These are phyloP conservation scores for Diorhabda carinulata DNA, from an alignment of 1,140 invertebrate genomes.

Conservation along the genomic window DNA sequence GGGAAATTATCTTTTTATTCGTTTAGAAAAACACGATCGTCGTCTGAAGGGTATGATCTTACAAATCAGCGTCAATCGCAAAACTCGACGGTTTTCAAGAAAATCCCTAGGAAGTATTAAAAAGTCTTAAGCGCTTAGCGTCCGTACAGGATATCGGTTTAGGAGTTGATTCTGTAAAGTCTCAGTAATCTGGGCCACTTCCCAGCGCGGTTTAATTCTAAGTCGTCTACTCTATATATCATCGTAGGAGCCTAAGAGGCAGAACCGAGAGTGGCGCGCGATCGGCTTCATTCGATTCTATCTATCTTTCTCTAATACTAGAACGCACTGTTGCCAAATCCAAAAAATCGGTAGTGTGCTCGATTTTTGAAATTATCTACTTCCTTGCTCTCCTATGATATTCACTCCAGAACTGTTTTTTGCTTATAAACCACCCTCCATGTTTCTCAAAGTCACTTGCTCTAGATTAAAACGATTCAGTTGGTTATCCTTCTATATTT, in stretches of 20 bases:
- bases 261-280: constrained; percentile 30
- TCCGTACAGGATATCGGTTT: constrained; percentile 43
- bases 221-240: constrained; percentile 65
- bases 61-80: constrained; percentile 44
- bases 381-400: too few relatives aligned
- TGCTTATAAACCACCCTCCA: too few relatives aligned
- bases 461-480: too few relatives aligned
- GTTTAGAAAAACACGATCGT: constrained; percentile 24
- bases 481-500: too few relatives aligned
- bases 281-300: constrained; percentile 31
- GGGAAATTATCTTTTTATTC: background rate
- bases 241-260: constrained; percentile 45
- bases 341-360: too few relatives aligned
- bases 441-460: too few relatives aligned
- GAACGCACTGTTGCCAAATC: constrained; percentile 4
- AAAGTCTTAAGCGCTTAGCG: constrained; percentile 50
- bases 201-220: constrained; percentile 64
- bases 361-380: too few relatives aligned
- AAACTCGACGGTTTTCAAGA: constrained; percentile 38
- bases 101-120: constrained; percentile 50
- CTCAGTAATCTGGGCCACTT: constrained; percentile 64
- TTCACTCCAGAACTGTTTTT: too few relatives aligned
- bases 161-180: constrained; percentile 48
- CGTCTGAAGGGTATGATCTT: constrained; percentile 37
- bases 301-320: constrained; percentile 14